A percentile compares a stretch with the other conserved stretches of the same genome.
Conservation (phyloP, 23 tunicate genomes). For the Diplosoma virens region DNA sequence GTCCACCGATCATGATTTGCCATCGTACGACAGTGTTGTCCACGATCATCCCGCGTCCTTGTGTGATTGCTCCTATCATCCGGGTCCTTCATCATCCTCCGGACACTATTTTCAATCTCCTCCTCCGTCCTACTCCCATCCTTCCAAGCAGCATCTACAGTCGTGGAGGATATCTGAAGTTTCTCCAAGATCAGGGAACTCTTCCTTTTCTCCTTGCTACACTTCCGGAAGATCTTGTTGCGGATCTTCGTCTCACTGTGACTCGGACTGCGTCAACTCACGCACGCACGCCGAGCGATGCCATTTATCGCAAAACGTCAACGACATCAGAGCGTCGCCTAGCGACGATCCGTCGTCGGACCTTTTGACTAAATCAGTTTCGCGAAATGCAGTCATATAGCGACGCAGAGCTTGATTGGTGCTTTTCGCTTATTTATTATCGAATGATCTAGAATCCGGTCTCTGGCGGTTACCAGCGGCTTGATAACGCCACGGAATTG, state of each 20-base stretch:
- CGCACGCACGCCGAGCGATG: background rate
- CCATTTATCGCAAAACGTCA: background rate
- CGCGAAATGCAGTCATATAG: constrained; percentile 14
- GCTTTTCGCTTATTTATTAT: too few species aligned
- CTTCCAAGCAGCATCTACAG: constrained; percentile 37
- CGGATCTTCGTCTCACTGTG: background rate
- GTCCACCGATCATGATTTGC: constrained; percentile 30
- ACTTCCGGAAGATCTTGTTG: background rate
- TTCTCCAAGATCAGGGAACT: background rate
- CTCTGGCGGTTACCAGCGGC: too few species aligned
- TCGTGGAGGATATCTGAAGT: constrained; percentile 5
- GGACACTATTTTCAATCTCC: constrained; percentile 62
- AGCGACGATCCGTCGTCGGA: background rate
- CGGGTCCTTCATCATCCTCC: constrained; percentile 22
- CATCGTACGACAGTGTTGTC: constrained; percentile 88
- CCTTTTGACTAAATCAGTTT: background rate
- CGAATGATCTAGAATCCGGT: too few species aligned
- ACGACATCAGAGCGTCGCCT: background rate
- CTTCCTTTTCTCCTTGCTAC: background rate
- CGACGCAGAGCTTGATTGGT: background rate
- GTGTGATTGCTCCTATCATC: constrained; percentile 43
- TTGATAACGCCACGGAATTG: too few species aligned
- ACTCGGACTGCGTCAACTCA: background rate
- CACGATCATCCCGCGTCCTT: background rate
- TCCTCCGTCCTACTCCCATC: constrained; percentile 81